Base-by-base conservation (phyloP, 1,140 invertebrate species). In the Drosophila prosaltans region DNA sequence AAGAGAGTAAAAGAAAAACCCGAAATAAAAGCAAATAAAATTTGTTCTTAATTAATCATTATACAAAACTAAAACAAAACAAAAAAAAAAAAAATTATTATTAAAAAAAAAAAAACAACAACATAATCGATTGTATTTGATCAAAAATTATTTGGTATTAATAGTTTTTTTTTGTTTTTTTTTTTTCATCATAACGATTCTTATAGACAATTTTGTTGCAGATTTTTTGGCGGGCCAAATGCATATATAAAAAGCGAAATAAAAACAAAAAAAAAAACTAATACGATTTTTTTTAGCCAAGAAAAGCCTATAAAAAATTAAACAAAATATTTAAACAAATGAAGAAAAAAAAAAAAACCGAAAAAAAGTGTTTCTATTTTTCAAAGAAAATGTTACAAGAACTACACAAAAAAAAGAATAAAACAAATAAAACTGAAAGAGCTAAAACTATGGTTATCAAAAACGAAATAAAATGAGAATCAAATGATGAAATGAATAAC, bases 301-400 rank as follows among this genome's bases (percentile, higher is more conserved):
- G 30, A 73, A 68, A 51, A 62, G 45, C 60, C 58, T 57, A 74
- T 74, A 62, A 57, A 63, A 65, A 30, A 75, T 64, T 24, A 62
- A 54, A 16, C 16, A 16, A 40, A 6, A 65, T 65, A 68, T 62
- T 45, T 72, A 67, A 70, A 59, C 59, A 24, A 30, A 68, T 26
- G 54, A 41, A 60, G 8, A 57, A 59, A 40, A 28, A 28, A 64
- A 69, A 51, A 72, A 39, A 26, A 74, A 59, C 48, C 39, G 26
- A 45, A 51, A 68, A 81, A 62, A 75, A 66, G 71, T 86, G 78
- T 86, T 88, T 86, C 63, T 86, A 85, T 76, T 88, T 85, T 81
- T 88, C 83, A 85, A 70, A 48, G 45, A 51, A 76, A 79, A 65
- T 77, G 74, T 77, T 77, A 77, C 59, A 70, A 57, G 21, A 26